These are phyloP conservation scores for Monoplex corrugatus DNA, from an alignment of 2,888 invertebrate species.

Conservation along the genomic window DNA sequence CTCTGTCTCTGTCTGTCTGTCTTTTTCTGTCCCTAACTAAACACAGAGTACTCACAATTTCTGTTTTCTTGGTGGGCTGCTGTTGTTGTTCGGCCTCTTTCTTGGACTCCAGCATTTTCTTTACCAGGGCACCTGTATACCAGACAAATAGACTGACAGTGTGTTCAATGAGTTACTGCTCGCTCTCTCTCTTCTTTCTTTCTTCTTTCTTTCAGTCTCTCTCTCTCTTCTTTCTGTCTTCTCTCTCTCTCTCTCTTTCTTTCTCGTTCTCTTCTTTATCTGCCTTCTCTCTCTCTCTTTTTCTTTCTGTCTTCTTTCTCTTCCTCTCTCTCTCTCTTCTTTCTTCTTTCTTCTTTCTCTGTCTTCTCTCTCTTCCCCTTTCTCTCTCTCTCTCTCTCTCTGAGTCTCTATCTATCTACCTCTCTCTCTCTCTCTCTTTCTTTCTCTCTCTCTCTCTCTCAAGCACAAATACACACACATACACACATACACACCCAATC, in stretches of 20 bases:
- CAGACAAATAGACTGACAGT: neutral
- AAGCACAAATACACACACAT: neutral
- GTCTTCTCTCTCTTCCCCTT: too few relatives aligned
- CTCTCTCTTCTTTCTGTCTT: too few relatives aligned
- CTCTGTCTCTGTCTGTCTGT: neutral
- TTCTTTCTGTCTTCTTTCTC: neutral
- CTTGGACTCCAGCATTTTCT: conserved; percentile 95
- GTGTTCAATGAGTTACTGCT: too few relatives aligned
- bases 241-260: too few relatives aligned
- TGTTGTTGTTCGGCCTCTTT: conserved; percentile 85
- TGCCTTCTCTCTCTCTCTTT: too few relatives aligned
- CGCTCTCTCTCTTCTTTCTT: neutral
- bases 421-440: neutral
- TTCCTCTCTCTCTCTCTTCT: too few relatives aligned
- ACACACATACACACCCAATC: too few relatives aligned
- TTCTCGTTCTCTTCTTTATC: too few relatives aligned
- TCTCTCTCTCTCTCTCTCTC: too few relatives aligned
- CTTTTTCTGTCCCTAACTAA: neutral
- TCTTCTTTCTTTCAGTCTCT: neutral
- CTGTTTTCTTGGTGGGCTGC: conserved; percentile 71
- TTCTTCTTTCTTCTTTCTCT: too few relatives aligned
- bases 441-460: neutral
- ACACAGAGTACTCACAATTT: conserved; percentile 73
- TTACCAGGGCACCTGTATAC: conserved; percentile 87
- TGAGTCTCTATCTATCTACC: too few relatives aligned